Base-by-base conservation (phyloP, 1,140 invertebrate species). In the Meloidogyne exigua region DNA sequence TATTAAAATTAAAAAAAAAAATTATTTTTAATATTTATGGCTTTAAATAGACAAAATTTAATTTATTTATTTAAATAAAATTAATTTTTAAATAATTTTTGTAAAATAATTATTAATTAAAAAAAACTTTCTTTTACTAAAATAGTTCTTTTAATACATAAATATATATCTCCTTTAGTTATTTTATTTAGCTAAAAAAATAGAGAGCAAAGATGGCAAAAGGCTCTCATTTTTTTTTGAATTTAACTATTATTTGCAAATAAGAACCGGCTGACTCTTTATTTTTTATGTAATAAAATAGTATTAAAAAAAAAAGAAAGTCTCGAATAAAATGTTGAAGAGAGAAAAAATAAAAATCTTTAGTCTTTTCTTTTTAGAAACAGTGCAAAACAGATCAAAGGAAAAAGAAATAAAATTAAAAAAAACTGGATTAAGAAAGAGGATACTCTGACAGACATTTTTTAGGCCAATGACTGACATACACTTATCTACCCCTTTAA, bases 361-460 rank as follows among this genome's bases (percentile, higher is more conserved):
- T 57, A 57, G 18, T 57, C 44, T 18, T 4, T 49, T 18, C 15
- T 7, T 49, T 49, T n/a, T n/a, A 57, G 49, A 57, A 57, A 57
- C 49, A 57, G 49, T 57, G 49, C 49, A 57, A 32, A 32, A 57
- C 18, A n/a, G 7, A 10, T n/a, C 18, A n/a, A 57, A 57, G 49
- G 21, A 57, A 57, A n/a, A 49, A 3, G 2, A 32, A 7, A 49
- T 18, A 49, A 18, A 49, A 49, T 18, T n/a, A n/a, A 49, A 49
- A 57, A n/a, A 9, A n/a, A 9, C n/a, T n/a, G 49, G 18, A 57
- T 57, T 57, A 57, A n/a, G 49, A 57, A 57, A 57, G 49, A 57
- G 49, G 49, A 57, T 57, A 57, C 49, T 57, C n/a, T 57, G 49
- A 57, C 49, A 57, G 49, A 57, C 49, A 57, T 57, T 57, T 57